Conservation (phyloP, 2,888 invertebrate genomes). For the Andricus curvator region DNA sequence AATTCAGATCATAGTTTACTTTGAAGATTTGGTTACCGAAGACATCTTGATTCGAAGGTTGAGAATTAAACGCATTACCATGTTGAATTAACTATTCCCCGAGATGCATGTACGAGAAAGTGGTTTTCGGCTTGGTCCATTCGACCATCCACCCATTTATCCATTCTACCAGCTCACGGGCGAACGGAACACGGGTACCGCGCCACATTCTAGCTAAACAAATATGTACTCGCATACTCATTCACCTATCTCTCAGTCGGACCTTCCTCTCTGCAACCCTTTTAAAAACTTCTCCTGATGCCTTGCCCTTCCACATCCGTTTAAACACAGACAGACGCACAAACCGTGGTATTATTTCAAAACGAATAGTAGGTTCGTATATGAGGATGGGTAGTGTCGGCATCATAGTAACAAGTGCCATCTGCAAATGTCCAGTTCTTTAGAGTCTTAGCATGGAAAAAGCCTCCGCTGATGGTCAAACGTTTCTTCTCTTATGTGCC, state of each 20-base stretch:
- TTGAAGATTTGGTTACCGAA: not conserved
- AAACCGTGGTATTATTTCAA: conserved; percentile 45
- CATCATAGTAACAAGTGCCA: conserved; percentile 42
- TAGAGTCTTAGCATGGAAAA: conserved; percentile 16
- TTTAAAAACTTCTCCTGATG: conserved; percentile 73
- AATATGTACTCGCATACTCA: conserved; percentile 77
- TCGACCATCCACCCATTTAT: conserved; percentile 63
- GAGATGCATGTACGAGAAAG: conserved; percentile 51
- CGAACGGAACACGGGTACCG: conserved; percentile 54
- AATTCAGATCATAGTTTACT: not conserved
- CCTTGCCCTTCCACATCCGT: conserved; percentile 20
- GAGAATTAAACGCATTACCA: conserved; percentile 17
- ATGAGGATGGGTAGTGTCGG: not conserved
- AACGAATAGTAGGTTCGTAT: conserved; percentile 22
- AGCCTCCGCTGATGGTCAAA: conserved; percentile 1
- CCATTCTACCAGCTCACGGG: conserved; percentile 65
- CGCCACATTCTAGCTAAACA: conserved; percentile 75
- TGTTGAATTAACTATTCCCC: conserved; percentile 44
- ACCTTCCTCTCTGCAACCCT: conserved; percentile 68
- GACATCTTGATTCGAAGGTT: not conserved
- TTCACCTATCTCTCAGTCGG: conserved; percentile 75
- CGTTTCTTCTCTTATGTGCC: not conserved
- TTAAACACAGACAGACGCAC: conserved; percentile 31
- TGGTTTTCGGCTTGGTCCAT: conserved; percentile 62
- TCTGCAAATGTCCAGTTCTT: not conserved